These are phyloP conservation scores for Chloroclysta siterata DNA, from an alignment of 2,888 invertebrate species.

Conservation along the genomic window DNA sequence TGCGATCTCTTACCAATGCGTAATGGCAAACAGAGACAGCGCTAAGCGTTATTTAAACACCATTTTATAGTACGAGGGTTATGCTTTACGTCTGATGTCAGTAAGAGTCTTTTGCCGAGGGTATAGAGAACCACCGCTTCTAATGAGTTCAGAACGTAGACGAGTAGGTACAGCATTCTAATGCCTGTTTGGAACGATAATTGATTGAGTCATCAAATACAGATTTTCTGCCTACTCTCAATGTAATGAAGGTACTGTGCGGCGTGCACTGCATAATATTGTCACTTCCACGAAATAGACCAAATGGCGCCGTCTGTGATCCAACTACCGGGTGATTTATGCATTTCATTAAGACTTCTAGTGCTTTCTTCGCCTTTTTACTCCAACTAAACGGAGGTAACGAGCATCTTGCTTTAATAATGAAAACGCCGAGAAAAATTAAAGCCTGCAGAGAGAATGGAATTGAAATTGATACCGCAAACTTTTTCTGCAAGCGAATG, in stretches of 20 bases:
- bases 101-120: no score
- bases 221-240: no score
- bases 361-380: constrained; percentile 59
- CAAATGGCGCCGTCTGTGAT: constrained; percentile 64
- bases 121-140: no score
- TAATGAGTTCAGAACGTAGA: no score
- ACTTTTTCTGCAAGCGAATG: constrained; percentile 63
- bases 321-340: constrained; percentile 71
- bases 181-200: no score
- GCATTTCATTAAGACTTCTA: constrained; percentile 75
- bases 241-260: no score
- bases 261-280: constrained; percentile 40
- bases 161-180: no score
- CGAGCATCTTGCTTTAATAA: constrained; percentile 72
- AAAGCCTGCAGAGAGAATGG: constrained; percentile 60
- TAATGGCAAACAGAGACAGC: no score
- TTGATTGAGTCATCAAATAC: not conserved
- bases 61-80: no score
- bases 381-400: constrained; percentile 67
- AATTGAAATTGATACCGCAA: constrained; percentile 70
- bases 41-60: no score
- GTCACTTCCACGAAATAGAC: constrained; percentile 58
- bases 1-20: no score
- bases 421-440: constrained; percentile 58
- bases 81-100: no score